A percentile compares a stretch with the other conserved stretches of the same genome.
Conservation (phyloP, 2,113 vertebrate genomes). For the Cryptomyrus ogoouensis region DNA sequence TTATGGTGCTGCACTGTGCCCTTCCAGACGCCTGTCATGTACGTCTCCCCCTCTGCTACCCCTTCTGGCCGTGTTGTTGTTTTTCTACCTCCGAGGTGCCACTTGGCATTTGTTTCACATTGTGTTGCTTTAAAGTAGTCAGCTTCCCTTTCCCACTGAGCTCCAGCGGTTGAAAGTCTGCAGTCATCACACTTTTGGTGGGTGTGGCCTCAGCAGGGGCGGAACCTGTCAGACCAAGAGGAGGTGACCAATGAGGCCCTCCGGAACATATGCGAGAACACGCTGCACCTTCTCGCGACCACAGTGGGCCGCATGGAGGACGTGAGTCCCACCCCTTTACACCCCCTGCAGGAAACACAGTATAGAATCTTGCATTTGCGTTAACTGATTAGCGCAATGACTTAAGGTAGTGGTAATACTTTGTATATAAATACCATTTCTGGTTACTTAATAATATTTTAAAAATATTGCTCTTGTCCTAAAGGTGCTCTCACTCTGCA, state of each 20-base stretch:
- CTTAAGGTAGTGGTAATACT: neutral
- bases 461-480: neutral
- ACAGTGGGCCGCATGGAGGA: constrained; percentile 74
- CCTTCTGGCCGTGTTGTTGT: neutral
- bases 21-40: constrained; percentile 62
- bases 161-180: neutral
- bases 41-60: constrained; percentile 12
- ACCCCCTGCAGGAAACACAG: neutral
- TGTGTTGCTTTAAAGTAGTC: neutral
- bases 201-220: constrained; percentile 39
- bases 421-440: neutral
- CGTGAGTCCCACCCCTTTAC: constrained; percentile 55
- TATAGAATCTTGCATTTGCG: neutral
- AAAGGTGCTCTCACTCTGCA: neutral
- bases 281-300: constrained; percentile 81
- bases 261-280: constrained; percentile 72
- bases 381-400: neutral
- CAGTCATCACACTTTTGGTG: neutral
- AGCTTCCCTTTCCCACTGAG: neutral
- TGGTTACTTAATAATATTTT: neutral
- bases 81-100: too few species aligned
- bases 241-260: constrained; percentile 67
- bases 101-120: neutral
- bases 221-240: constrained; percentile 54
- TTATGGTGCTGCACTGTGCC: constrained; percentile 77